phyloP scores from a whole-genome alignment of 2,113 vertebrate species.

The Jacana jacana region DNA sequence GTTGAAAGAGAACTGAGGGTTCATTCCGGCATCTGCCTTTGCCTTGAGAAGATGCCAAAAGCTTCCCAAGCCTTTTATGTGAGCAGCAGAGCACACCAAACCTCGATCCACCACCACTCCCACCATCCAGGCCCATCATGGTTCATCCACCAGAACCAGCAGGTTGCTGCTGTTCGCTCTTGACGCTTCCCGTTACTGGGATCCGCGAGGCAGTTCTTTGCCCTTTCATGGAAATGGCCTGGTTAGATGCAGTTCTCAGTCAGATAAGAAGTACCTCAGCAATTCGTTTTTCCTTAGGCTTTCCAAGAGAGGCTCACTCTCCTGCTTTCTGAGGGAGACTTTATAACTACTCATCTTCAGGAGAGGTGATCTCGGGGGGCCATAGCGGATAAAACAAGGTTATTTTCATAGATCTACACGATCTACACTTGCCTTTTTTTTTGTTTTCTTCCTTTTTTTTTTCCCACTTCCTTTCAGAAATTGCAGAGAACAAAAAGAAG shows the following conservation, averaged over 20 bases:
- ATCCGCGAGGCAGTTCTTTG: background rate
- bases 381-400: background rate
- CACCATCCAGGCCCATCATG: rapidly evolving
- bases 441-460: background rate
- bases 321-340: background rate
- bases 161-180: background rate
- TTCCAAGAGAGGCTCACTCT: background rate
- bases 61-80: background rate
- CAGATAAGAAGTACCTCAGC: background rate
- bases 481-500: background rate
- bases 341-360: background rate
- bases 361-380: background rate
- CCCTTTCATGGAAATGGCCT: background rate
- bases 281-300: background rate
- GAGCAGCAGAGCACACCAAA: background rate
- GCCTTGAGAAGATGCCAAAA: background rate
- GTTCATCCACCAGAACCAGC: background rate
- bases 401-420: background rate
- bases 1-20: background rate
- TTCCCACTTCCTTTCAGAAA: background rate
- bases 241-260: background rate
- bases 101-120: background rate
- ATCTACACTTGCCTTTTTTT: background rate
- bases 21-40: background rate
- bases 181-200: background rate